Conservation (phyloP, 2,113 vertebrate genomes). For the Kobus ellipsiprymnus region DNA sequence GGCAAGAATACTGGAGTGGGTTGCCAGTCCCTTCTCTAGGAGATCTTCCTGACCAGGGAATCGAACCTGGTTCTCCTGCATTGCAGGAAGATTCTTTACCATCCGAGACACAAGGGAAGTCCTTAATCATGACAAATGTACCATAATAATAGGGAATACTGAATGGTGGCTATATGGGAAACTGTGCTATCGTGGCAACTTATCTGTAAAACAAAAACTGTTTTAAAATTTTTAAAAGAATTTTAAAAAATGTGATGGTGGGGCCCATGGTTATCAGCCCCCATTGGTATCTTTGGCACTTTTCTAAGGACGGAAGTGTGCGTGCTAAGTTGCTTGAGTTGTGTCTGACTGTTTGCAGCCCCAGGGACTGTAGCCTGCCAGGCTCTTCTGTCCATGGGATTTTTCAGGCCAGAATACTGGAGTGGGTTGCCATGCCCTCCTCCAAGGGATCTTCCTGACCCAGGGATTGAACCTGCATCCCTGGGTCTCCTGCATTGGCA, state of each 20-base stretch:
- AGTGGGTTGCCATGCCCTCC: background rate
- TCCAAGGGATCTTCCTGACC: background rate
- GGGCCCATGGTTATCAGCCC: rapidly evolving
- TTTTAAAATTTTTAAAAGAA: background rate
- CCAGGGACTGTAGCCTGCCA: background rate
- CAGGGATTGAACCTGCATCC: background rate
- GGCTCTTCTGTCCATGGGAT: background rate
- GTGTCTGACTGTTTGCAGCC: background rate
- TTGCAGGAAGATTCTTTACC: background rate
- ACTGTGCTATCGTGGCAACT: background rate
- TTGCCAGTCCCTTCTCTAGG: background rate
- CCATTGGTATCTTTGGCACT: rapidly evolving
- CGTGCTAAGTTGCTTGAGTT: background rate
- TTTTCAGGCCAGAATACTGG: background rate
- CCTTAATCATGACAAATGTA: background rate
- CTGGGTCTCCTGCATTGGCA: background rate
- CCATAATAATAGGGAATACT: rapidly evolving
- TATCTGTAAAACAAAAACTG: background rate
- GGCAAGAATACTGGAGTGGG: background rate
- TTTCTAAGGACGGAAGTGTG: background rate
- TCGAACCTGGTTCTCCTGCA: background rate
- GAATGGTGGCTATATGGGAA: rapidly evolving
- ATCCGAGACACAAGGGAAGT: background rate
- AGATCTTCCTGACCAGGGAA: background rate
- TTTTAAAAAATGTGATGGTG: background rate